Percentiles rank a stretch among this genome's conserved stretches.
phyloP scores from a whole-genome alignment of 2,797 vertebrate species.

The Falco peregrinus region DNA sequence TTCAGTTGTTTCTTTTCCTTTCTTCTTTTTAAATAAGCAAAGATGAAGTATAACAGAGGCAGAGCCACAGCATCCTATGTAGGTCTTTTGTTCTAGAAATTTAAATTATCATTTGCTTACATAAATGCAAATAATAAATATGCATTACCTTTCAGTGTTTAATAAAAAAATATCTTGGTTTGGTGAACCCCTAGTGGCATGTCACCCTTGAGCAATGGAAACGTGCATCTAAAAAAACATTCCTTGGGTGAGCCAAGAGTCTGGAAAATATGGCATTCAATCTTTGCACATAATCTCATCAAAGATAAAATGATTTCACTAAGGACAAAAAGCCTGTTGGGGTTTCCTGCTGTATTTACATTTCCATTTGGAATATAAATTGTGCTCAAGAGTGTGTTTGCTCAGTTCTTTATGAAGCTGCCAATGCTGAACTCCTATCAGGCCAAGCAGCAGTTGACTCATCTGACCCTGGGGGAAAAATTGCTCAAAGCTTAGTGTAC shows the following conservation, averaged over 20 bases:
- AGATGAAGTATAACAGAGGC: background rate
- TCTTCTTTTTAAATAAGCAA: background rate
- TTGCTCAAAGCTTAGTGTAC: background rate
- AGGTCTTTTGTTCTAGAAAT: background rate
- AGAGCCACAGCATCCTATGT: background rate
- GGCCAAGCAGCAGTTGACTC: constrained; percentile 33
- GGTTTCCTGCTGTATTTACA: constrained; percentile 15
- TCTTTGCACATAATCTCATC: background rate
- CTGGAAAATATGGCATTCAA: background rate
- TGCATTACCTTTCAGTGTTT: background rate
- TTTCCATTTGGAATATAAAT: constrained; percentile 14
- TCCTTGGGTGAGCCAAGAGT: background rate
- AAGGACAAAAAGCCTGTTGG: background rate
- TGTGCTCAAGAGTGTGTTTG: background rate
- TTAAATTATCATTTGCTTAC: background rate
- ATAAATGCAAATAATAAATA: background rate
- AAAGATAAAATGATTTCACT: background rate
- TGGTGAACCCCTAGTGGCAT: background rate
- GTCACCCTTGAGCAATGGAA: background rate
- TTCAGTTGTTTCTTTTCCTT: background rate
- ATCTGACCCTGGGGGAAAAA: constrained; percentile 36
- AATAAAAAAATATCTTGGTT: background rate
- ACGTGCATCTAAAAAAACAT: background rate
- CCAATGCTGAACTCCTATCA: constrained; percentile 7
- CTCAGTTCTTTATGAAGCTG: constrained; percentile 15